These are phyloP conservation scores for Hippolais icterina DNA, from an alignment of 2,113 vertebrate species.

Conservation along the genomic window DNA sequence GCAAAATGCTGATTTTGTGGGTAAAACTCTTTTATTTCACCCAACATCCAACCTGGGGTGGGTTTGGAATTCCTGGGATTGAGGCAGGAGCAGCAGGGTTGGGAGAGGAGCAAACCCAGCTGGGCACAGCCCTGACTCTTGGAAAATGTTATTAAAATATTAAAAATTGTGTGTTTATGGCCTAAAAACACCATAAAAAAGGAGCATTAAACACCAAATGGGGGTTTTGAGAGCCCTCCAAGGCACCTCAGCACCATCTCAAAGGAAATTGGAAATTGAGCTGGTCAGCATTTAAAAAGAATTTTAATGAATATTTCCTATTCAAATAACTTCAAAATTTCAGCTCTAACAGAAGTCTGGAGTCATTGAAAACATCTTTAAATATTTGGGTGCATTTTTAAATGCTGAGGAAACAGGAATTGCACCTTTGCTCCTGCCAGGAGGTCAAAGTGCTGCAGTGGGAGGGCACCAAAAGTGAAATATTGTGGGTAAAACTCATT, in stretches of 20 bases:
- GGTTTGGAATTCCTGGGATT: not conserved
- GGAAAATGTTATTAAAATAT: not conserved
- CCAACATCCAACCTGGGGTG: not conserved
- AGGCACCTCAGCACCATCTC: not conserved
- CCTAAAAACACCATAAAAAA: not conserved
- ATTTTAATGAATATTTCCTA: not conserved
- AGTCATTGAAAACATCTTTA: accelerated
- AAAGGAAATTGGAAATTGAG: not conserved
- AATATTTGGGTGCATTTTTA: not conserved
- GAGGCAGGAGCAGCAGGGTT: not conserved
- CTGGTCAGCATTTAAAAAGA: not conserved
- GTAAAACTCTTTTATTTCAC: not conserved
- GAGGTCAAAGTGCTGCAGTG: not conserved
- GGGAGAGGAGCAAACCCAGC: not conserved
- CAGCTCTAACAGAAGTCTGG: not conserved
- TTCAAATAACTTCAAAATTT: not conserved
- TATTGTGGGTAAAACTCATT: not conserved
- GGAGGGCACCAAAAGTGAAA: not conserved
- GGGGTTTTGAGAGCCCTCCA: not conserved
- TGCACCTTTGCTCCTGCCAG: not conserved
- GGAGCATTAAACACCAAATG: not conserved
- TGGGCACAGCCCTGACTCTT: not conserved
- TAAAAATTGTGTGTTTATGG: not conserved
- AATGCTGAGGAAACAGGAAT: not conserved
- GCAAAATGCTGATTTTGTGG: not conserved